Evolutionary conservation across 2,797 vertebrate species (phyloP).

Genomic region (Myotis findleyi): DNA sequence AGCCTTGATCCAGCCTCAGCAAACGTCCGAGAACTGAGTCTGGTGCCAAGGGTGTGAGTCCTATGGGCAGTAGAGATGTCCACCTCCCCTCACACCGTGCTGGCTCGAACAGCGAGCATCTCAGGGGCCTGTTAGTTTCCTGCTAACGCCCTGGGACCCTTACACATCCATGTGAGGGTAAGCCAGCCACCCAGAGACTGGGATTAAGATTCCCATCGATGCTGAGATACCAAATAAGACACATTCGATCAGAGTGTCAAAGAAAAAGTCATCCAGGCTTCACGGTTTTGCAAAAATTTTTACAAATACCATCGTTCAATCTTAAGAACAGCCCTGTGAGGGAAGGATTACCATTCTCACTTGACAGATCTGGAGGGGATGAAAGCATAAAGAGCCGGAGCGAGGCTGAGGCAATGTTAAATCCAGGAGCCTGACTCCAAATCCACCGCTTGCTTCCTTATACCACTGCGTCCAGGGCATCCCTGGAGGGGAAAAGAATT

Average conservation of each 20-base stretch:
- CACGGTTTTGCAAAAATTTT: slow-evolving; percentile 37
- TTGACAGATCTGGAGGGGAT: background rate
- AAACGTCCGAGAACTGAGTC: background rate
- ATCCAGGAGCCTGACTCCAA: slow-evolving; percentile 16
- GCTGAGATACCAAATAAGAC: background rate
- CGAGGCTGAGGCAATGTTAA: background rate
- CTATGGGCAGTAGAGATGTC: background rate
- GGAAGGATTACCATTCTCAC: background rate
- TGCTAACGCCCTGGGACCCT: background rate
- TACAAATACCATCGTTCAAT: background rate
- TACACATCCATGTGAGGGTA: background rate
- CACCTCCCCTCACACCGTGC: too few species aligned
- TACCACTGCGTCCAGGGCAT: background rate
- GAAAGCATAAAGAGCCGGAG: background rate
- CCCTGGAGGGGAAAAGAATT: background rate
- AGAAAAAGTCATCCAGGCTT: background rate
- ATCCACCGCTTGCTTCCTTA: background rate
- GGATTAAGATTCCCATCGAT: background rate
- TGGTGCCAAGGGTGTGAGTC: background rate
- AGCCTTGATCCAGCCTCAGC: background rate
- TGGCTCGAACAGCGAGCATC: background rate
- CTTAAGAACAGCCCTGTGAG: background rate
- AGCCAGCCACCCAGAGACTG: background rate
- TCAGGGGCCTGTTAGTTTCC: background rate
- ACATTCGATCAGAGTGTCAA: background rate